Evolutionary conservation across 2,797 vertebrate genomes (phyloP).

Genomic region (Columba guinea): DNA sequence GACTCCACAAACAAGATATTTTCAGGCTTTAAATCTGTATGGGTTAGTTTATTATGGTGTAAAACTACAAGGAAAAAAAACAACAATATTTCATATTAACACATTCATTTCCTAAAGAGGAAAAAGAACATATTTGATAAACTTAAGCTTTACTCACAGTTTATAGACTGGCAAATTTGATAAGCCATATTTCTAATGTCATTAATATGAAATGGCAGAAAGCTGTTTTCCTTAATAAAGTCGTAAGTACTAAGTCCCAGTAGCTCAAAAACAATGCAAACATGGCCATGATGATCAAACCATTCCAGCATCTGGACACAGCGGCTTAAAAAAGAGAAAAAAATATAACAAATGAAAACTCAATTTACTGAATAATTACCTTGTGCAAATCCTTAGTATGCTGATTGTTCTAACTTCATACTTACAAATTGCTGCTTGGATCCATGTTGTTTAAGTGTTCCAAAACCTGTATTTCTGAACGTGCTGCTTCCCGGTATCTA

Average conservation of each 20-base stretch:
- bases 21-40: slow-evolving; percentile 98
- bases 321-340: slow-evolving; percentile 75
- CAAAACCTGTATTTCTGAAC: slow-evolving; percentile 94
- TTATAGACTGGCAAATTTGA: slow-evolving; percentile 90
- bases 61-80: slow-evolving; percentile 82
- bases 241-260: slow-evolving; percentile 97
- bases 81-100: neutral
- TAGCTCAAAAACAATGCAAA: slow-evolving; percentile 95
- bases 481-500: slow-evolving; percentile 94
- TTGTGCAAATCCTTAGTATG: neutral
- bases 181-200: slow-evolving; percentile 95
- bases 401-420: slow-evolving; percentile 16
- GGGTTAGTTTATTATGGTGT: slow-evolving; percentile 94
- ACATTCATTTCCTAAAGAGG: neutral
- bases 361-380: neutral
- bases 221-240: slow-evolving; percentile 97
- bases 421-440: slow-evolving; percentile 87
- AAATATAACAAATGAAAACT: neutral
- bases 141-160: slow-evolving; percentile 83
- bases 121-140: neutral
- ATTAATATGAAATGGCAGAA: slow-evolving; percentile 91
- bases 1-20: slow-evolving; percentile 97
- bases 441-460: slow-evolving; percentile 90
- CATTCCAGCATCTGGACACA: slow-evolving; percentile 95
- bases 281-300: slow-evolving; percentile 95